Evolutionary conservation across 2,888 invertebrate genomes (phyloP), one percentile per base, ranked within the genome.

Genomic region (Melangyna quadrimaculata): DNA sequence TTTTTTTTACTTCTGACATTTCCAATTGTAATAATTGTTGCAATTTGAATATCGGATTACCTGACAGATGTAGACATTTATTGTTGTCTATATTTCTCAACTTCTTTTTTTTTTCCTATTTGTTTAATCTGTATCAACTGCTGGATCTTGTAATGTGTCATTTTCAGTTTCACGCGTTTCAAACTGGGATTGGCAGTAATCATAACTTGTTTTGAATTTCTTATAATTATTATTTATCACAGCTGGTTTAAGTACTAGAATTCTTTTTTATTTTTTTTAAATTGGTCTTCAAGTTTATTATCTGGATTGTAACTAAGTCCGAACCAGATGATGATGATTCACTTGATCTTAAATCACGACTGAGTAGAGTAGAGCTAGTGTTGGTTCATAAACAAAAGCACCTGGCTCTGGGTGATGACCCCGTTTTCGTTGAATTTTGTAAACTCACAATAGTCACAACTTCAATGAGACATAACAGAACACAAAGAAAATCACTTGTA

Each of bases 1-100:
- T 67, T 67, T 32, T 67, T 27, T 22, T 37, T 29, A 78, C 63
- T 65, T 35, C 12, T 45, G 40, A 19, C 24, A 45, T 70, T 63
- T 22, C 19, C 19, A 73, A 27, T 70, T 71, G 43, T 57, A 71
- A 74, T 57, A 71, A 74, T 65, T 72, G 67, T 67, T 27, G 53
- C 51, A 57, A 81, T 84, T 81, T 81, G 51, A 72, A 78, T 86
- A 86, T 86, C 73, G 63, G 35, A 73, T 84, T 80, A 77, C 84
- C 67, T 37, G 65, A 70, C 65, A 71, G 61, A 29, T 75, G 71
- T 71, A 70, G 73, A 83, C 78, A 70, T 59, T n/a, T 65, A 59
- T 51, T 48, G 65, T 40, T 77, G 80, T 65, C 65, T 43, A 73
- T 67, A 72, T 67, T 51, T 77, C 65, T 71, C 22, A 48, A 37